Evolutionary conservation across 1,140 invertebrate genomes (phyloP).

Genomic region (Atta cephalotes): DNA sequence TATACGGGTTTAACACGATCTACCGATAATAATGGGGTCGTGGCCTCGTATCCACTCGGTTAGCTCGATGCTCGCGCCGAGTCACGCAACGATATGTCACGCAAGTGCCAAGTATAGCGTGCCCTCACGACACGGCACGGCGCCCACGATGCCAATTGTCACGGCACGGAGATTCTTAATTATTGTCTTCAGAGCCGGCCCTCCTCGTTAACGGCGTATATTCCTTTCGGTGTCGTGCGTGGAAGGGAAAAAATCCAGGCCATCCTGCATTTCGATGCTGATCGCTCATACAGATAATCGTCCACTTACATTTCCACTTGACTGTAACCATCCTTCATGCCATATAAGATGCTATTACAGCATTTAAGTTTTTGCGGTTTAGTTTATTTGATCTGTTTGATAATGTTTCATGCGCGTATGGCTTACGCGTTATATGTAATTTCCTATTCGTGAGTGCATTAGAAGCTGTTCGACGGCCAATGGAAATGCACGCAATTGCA

Average conservation of each 20-base stretch:
- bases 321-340: conserved; percentile 28
- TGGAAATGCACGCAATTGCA: conserved; percentile 27
- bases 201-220: conserved; percentile 33
- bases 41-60: conserved; percentile 72
- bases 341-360: conserved; percentile 1
- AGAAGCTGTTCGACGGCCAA: conserved; percentile 17
- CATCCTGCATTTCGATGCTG: conserved; percentile 40
- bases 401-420: conserved; percentile 13
- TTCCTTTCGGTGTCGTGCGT: conserved; percentile 50
- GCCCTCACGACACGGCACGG: conserved; percentile 48
- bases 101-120: conserved; percentile 60
- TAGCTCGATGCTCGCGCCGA: conserved; percentile 70
- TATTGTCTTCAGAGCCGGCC: conserved; percentile 62
- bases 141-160: conserved; percentile 64
- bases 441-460: conserved; percentile 25
- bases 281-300: conserved; percentile 58
- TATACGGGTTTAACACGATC: conserved; percentile 77
- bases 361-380: conserved; percentile 5
- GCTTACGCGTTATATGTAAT: conserved; percentile 27
- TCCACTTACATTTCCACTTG: conserved; percentile 33
- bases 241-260: conserved; percentile 7
- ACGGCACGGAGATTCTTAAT: conserved; percentile 66
- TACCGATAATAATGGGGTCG: conserved; percentile 77
- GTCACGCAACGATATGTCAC: conserved; percentile 74
- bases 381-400: conserved; percentile 33